A percentile compares a stretch with the other conserved stretches of the same genome.
Evolutionary conservation across 2,797 vertebrate genomes (phyloP).

Genomic region (Selene dorsalis): DNA sequence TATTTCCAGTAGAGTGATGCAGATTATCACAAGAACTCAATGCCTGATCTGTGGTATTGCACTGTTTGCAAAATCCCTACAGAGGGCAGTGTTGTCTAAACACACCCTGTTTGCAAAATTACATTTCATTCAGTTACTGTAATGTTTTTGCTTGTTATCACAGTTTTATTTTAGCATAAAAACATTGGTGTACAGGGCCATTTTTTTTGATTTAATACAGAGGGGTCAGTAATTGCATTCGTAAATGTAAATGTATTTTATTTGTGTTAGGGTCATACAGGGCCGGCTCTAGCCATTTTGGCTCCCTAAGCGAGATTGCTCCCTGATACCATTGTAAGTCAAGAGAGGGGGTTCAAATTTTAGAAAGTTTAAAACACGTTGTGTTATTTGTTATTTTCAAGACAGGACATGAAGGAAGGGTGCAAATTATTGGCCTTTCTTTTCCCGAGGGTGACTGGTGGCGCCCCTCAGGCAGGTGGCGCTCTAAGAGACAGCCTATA

Average conservation of each 20-base stretch:
- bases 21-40: neutral
- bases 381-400: no score
- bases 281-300: no score
- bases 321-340: no score
- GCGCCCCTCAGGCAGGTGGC: no score
- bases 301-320: no score
- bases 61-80: conserved; percentile 1
- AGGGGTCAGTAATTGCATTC: neutral
- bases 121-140: neutral
- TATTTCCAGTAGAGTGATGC: no score
- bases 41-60: neutral
- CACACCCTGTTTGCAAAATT: neutral
- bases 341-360: no score
- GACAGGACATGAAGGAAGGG: no score
- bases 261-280: neutral
- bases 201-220: neutral
- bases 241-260: neutral
- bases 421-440: no score
- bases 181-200: neutral
- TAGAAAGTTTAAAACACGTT: no score
- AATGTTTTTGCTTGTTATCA: neutral
- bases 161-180: neutral
- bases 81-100: conserved; percentile 62
- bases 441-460: no score
- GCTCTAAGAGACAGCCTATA: no score